Percentiles rank a stretch among this genome's conserved stretches.
phyloP scores from a whole-genome alignment of 1,140 invertebrate genomes.

The Pseudomyrmex flavicornis region DNA sequence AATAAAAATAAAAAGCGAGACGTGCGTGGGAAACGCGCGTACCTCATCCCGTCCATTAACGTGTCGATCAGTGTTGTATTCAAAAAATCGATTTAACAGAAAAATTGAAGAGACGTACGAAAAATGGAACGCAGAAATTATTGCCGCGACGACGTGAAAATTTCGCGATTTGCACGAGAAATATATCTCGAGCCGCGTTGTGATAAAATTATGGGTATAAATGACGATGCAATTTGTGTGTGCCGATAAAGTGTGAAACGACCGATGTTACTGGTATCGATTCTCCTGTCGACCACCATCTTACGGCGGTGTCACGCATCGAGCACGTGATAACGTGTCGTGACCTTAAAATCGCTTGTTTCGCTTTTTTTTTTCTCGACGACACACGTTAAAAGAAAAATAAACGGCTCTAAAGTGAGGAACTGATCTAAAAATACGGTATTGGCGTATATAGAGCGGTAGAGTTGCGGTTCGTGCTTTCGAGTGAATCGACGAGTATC shows the following conservation, averaged over 20 bases:
- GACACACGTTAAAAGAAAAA: constrained; percentile 42
- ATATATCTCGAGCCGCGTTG: no score
- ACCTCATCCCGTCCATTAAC: no score
- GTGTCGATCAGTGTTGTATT: no score
- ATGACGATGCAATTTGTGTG: constrained; percentile 30
- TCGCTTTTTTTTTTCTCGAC: constrained; percentile 1
- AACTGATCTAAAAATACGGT: constrained; percentile 42
- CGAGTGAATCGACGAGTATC: constrained; percentile 38
- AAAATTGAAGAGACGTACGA: background rate
- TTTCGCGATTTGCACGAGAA: background rate
- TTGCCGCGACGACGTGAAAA: constrained; percentile 9
- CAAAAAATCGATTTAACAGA: background rate
- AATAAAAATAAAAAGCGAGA: background rate
- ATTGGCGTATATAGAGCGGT: background rate
- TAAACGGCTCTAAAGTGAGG: constrained; percentile 28
- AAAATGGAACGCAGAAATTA: background rate
- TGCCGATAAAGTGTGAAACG: constrained; percentile 49
- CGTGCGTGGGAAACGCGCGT: background rate
- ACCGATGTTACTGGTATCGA: constrained; percentile 37
- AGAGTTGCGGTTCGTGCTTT: constrained; percentile 4
- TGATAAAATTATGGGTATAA: constrained; percentile 37
- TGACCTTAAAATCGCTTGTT: constrained; percentile 46
- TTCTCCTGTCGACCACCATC: constrained; percentile 20
- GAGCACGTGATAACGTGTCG: constrained; percentile 21
- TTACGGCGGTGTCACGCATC: constrained; percentile 3